Evolutionary conservation across 2,113 vertebrate genomes (phyloP).

Genomic region (Spizaetus ornatus): DNA sequence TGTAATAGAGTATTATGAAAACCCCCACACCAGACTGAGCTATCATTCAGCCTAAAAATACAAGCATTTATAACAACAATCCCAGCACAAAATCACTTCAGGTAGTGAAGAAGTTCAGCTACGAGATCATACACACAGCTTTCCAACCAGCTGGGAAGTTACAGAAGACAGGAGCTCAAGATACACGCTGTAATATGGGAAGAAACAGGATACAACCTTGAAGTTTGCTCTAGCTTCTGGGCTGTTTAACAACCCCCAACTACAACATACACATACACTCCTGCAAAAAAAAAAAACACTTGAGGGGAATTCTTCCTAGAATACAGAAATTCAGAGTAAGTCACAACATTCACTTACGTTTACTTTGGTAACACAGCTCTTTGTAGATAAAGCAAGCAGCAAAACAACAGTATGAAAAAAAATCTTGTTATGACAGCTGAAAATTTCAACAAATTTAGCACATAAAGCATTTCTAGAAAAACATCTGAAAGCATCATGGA

Average conservation of each 20-base stretch:
- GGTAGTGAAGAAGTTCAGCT: neutral
- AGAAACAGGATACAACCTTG: neutral
- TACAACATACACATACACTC: neutral
- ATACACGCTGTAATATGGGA: neutral
- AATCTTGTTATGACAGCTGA: neutral
- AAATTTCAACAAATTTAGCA: neutral
- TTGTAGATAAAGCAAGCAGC: neutral
- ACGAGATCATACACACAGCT: neutral
- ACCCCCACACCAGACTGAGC: neutral
- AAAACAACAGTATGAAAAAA: neutral
- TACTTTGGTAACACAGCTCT: slow-evolving; percentile 1
- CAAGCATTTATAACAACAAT: neutral
- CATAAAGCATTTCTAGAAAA: neutral
- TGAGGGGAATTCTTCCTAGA: neutral
- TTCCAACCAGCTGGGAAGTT: neutral
- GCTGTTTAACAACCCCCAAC: neutral
- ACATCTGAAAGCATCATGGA: neutral
- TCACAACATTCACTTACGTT: neutral
- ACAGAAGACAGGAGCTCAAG: neutral
- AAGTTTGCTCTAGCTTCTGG: neutral
- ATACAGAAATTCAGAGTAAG: neutral
- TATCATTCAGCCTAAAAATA: neutral
- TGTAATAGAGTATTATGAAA: neutral
- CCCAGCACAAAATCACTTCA: neutral
- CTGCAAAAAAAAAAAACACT: neutral